phyloP scores from a whole-genome alignment of 2,113 vertebrate species.

The Microcebus ravelobensis region DNA sequence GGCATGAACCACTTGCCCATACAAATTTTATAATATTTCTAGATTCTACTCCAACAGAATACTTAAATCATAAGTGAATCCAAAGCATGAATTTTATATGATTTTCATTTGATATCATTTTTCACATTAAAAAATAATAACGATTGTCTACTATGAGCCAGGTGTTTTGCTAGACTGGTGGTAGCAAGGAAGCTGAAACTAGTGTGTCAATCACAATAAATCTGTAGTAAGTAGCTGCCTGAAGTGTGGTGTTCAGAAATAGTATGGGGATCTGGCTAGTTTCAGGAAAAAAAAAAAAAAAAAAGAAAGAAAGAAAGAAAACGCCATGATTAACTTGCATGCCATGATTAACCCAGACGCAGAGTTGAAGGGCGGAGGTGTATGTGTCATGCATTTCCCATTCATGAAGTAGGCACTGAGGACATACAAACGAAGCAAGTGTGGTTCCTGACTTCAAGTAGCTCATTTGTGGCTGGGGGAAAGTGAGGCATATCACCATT shows the following conservation, averaged over 20 bases:
- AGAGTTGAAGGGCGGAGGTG: neutral
- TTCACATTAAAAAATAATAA: neutral
- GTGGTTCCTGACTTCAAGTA: neutral
- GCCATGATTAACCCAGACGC: neutral
- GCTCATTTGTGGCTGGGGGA: neutral
- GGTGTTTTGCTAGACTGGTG: neutral
- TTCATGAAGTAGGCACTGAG: neutral
- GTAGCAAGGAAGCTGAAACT: neutral
- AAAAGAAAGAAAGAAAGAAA: neutral
- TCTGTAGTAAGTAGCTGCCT: neutral
- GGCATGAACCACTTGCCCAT: too few species aligned
- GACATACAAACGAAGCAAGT: neutral
- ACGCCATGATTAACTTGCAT: neutral
- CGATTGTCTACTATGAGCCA: neutral
- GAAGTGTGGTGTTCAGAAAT: neutral
- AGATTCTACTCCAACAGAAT: neutral
- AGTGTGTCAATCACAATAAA: too few species aligned
- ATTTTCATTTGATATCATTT: neutral
- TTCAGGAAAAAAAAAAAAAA: neutral
- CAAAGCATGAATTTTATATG: neutral
- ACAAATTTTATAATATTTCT: neutral
- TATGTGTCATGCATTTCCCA: neutral
- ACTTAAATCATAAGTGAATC: neutral
- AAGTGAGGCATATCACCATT: neutral
- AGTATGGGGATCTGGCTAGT: accelerated